Conservation (phyloP, 2,888 invertebrate species). For the Agrypnus murinus region DNA sequence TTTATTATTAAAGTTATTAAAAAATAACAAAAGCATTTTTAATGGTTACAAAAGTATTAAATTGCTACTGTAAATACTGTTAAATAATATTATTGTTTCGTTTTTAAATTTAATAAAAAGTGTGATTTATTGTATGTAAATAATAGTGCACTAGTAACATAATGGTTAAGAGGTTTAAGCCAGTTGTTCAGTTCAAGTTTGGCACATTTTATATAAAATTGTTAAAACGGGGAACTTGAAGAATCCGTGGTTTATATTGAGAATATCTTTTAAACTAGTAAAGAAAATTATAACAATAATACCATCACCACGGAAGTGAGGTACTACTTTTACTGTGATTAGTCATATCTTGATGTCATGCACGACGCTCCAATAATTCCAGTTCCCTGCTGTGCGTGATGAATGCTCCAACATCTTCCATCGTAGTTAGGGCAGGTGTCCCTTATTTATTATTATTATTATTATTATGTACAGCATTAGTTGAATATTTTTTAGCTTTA, state of each 20-base stretch:
- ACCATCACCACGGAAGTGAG: slow-evolving; percentile 45
- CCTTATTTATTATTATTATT: slow-evolving; percentile 50
- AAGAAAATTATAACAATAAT: slow-evolving; percentile 13
- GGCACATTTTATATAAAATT: slow-evolving; percentile 62
- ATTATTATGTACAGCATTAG: slow-evolving; percentile 64
- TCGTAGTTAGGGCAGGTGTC: slow-evolving; percentile 46
- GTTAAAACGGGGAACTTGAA: slow-evolving; percentile 57
- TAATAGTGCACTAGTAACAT: slow-evolving; percentile 63
- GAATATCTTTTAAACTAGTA: slow-evolving; percentile 11
- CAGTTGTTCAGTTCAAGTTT: slow-evolving; percentile 62
- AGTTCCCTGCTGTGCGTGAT: slow-evolving; percentile 51
- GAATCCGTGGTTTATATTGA: slow-evolving; percentile 43
- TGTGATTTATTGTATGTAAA: slow-evolving; percentile 56
- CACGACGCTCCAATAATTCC: slow-evolving; percentile 44
- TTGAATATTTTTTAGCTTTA: slow-evolving; percentile 57
- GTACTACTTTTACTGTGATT: slow-evolving; percentile 63
- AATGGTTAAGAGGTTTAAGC: slow-evolving; percentile 44
- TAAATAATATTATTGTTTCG: slow-evolving; percentile 52
- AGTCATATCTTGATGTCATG: slow-evolving; percentile 62
- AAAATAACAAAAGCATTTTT: slow-evolving; percentile 9
- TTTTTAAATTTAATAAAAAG: slow-evolving; percentile 44
- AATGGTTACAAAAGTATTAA: slow-evolving; percentile 24
- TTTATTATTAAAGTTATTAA: slow-evolving; percentile 23
- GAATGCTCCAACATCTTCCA: slow-evolving; percentile 55
- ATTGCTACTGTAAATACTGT: slow-evolving; percentile 54